A percentile compares a stretch with the other conserved stretches of the same genome.
These are phyloP conservation scores for Halichoeres trimaculatus DNA, from an alignment of 2,113 vertebrate species.

Conservation along the genomic window DNA sequence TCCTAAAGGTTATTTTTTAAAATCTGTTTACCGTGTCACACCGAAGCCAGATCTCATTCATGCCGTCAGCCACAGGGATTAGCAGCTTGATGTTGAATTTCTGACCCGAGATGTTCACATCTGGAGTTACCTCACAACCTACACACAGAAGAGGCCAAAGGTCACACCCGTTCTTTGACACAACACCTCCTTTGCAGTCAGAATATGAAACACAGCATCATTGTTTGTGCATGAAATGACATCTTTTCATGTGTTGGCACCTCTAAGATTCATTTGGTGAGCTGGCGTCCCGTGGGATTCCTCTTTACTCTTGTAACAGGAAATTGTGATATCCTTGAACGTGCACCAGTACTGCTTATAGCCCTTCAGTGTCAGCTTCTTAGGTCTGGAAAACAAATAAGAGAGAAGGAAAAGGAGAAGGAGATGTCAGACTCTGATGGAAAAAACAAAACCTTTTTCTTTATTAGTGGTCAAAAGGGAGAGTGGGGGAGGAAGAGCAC, in stretches of 20 bases:
- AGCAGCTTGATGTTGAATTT: conserved; percentile 99
- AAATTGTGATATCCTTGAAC: conserved; percentile 99
- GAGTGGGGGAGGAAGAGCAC: conserved; percentile 2
- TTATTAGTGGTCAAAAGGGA: conserved; percentile 29
- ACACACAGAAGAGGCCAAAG: conserved; percentile 42
- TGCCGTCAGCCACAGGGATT: conserved; percentile 97
- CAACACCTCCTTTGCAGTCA: neutral
- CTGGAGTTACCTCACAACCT: conserved; percentile 99
- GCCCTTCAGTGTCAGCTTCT: conserved; percentile 98
- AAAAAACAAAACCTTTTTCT: conserved; percentile 26
- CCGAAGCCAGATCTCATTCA: conserved; percentile 99
- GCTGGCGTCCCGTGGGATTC: conserved; percentile 94
- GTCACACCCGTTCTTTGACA: conserved; percentile 13
- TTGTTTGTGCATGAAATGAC: neutral
- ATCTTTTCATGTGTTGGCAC: conserved; percentile 72
- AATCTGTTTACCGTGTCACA: conserved; percentile 88
- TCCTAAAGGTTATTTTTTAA: neutral
- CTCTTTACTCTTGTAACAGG: conserved; percentile 98
- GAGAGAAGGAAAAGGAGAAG: neutral
- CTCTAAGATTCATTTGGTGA: conserved; percentile 97
- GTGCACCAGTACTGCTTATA: conserved; percentile 99
- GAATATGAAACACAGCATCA: conserved; percentile 2
- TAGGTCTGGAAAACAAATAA: conserved; percentile 85
- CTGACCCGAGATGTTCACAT: conserved; percentile 99
- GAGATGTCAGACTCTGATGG: conserved; percentile 37